Base-by-base conservation (phyloP, 2,888 invertebrate genomes). In the Aporophyla lueneburgensis region DNA sequence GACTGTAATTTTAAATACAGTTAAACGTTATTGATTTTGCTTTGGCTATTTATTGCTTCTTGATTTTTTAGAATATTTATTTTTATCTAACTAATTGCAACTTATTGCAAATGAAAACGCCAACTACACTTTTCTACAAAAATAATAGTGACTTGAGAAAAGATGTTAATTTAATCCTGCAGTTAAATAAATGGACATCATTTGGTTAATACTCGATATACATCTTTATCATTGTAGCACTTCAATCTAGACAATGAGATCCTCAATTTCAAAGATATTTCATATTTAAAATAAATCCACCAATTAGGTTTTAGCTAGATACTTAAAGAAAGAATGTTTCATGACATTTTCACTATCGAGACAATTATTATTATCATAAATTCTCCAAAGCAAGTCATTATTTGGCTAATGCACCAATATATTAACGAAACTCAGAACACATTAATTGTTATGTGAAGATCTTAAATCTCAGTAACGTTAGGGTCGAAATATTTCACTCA, bases 391-490 rank as follows among this genome's bases (percentile, higher is more conserved):
- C 24, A 49, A 40, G 14, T 58, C 14, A 84, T 80, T n/a, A 75
- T 75, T 75, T 65, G 53, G 61, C 68, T 84, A 75, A 84, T 81
- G 54, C 66, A 63, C 62, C 19, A 76, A 62, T 56, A 59, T 59
- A 84, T 81, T 71, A 70, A 62, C 54, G 53, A 63, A 65, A 66
- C 53, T 67, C 58, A 19, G 54, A 76, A 71, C 40, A 69, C 53
- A 56, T 66, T 71, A 71, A 71, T 81, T 76, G 65, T 83, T 59
- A 71, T 65, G 73, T 77, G 68, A 78, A 75, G 66, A 74, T 83
- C 69, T 71, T 74, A 86, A 83, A 83, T 84, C 83, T 85, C 63
- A 62, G 73, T 61, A 72, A 82, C 27, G 53, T 72, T 82, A 21
- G n/a, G 72, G 27, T 71, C 56, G 40, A 78, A 85, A 75, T 84